Evolutionary conservation across 2,113 vertebrate species (phyloP).

Genomic region (Pipa parva): DNA sequence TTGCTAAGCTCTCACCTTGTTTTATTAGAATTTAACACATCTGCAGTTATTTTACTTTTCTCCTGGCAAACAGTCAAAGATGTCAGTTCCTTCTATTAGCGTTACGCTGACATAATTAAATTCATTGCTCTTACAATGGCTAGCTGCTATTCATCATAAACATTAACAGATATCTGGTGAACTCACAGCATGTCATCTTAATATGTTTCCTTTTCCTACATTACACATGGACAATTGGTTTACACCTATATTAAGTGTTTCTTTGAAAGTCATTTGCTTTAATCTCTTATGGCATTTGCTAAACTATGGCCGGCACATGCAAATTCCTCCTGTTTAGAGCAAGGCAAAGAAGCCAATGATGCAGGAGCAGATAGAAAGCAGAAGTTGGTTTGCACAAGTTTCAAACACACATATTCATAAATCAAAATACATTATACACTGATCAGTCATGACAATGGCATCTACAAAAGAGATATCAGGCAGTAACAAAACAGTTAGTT

Average conservation of each 20-base stretch:
- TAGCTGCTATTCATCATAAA: background rate
- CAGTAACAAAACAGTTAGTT: too few species aligned
- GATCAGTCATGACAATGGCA: too few species aligned
- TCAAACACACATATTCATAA: too few species aligned
- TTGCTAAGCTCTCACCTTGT: background rate
- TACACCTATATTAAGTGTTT: background rate
- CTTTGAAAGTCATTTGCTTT: background rate
- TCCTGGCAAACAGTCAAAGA: background rate
- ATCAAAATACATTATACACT: too few species aligned
- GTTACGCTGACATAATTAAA: conserved; percentile 6
- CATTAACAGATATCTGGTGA: background rate
- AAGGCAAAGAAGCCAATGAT: too few species aligned
- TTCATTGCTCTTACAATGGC: conserved; percentile 10
- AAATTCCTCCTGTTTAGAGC: too few species aligned
- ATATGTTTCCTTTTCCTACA: background rate
- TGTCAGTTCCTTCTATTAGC: background rate
- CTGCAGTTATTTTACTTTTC: background rate
- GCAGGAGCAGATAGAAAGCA: too few species aligned
- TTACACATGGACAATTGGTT: background rate
- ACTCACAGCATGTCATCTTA: background rate
- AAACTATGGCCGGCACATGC: too few species aligned
- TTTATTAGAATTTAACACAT: conserved; percentile 15
- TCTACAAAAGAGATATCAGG: too few species aligned
- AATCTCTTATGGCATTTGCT: background rate
- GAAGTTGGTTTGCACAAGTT: too few species aligned